Base-by-base conservation (phyloP, 2,888 invertebrate species). In the Thymelicus acteon region DNA sequence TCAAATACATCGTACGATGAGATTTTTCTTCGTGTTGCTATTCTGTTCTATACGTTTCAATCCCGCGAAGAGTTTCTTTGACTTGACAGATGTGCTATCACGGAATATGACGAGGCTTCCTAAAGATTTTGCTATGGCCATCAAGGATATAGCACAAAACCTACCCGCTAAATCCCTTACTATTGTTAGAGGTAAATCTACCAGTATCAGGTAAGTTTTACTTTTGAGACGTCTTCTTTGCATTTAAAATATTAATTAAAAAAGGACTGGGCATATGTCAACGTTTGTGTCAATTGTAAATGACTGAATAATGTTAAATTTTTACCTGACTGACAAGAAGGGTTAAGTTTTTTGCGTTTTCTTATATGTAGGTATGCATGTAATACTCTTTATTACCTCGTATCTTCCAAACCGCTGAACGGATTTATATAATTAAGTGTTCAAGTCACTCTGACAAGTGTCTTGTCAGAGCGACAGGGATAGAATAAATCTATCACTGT, bases 141-240 rank as follows among this genome's bases (percentile, higher is more conserved):
- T 94, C 13, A 90, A 89, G 75, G 93, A 94, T 79, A 90, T 94
- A 54, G 90, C 89, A 3, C 83, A 89, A 72, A 86, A 89, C 4
- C 72, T 93, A 60, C 90, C 92, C 0, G 77, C 89, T 7, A 91
- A 83, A 67, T 82, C 85, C 15, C 79, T 93, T 37, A 88, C 88
- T 47, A 84, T 93, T 60, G 91, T 93, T 4, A 82, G 86, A 61
- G 93, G 93, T 6, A 91, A 92, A 73, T 88, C 92, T 7, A 89
- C 91, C 1, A 84, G 85, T 67, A 87, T 93, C 74, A 88, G 90
- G 93, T 88, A 81, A 80, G 66, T 62, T 63, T 67, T 67, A 48
- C 60, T 64, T 69, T 49, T 52, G 6, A 7, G 49, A 52, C 12
- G 19, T 19, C 19, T 44, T 44, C 3, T 40, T 44, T 8, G 4